Evolutionary conservation across 2,113 vertebrate genomes (phyloP), one percentile per base, ranked within the genome.

Genomic region (Dermatemys mawii): DNA sequence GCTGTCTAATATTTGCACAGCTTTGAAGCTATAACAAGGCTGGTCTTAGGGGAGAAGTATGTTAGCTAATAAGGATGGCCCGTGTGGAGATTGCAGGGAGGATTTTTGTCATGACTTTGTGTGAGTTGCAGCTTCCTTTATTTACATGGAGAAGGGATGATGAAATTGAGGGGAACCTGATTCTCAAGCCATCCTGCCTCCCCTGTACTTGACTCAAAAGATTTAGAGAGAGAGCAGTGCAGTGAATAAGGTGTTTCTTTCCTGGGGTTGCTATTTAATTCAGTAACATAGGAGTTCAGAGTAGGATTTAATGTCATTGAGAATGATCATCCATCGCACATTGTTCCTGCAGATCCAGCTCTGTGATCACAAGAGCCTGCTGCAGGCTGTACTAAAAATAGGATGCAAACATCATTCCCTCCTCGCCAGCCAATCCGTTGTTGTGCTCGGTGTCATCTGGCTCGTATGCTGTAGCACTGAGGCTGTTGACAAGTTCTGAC

Each of bases 381-480:
- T 95, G 94, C 93, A 95, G 92, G 91, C 96, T 94, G 92, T 1
- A 8, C 96, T 96, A 97, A 97, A 97, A 96, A 97, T 96, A 97
- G 96, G 89, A 54, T 86, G 91, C 78, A 83, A 95, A 84, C 96
- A 96, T 94, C 96, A 95, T 96, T 88, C 94, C 90, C 93, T 51
- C 29, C 4, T 35, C 88, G 48, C 5, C 95, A 54, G 6, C 94
- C 95, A 86, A 48, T 51, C 96, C 13, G 35, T 70, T 63, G 0
- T 19, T 91, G 78, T 4, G 19, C 91, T 87, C 35, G 2, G 81
- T 6, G 0, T 35, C 88, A 53, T 46, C 90, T 78, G 94, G 95
- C 93, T 78, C 89, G 51, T 95, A 22, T 90, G 90, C 90, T 92
- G 17, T 92, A 1, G 60, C 93, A 93, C 32, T 12, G 76, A 29